phyloP scores from a whole-genome alignment of 2,888 invertebrate species.

The Neocrepidodera transversa region DNA sequence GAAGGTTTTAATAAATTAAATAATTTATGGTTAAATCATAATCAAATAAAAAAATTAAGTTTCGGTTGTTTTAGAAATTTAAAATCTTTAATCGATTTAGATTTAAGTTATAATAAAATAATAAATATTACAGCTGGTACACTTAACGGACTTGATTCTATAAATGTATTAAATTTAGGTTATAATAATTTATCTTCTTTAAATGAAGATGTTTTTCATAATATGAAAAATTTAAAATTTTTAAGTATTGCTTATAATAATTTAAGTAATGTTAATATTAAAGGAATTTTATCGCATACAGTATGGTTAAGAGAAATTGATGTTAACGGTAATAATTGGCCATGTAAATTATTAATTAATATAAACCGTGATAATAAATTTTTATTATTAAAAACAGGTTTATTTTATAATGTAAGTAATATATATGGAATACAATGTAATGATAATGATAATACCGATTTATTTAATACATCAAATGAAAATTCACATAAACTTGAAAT shows the following conservation, averaged over 20 bases:
- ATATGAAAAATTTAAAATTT: conserved; percentile 17
- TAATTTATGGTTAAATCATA: conserved; percentile 21
- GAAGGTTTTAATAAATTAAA: conserved; percentile 9
- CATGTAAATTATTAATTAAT: conserved; percentile 24
- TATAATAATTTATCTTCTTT: conserved; percentile 28
- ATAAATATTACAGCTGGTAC: conserved; percentile 18
- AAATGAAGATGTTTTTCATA: conserved; percentile 33
- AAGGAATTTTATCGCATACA: conserved; percentile 16
- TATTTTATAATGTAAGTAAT: conserved; percentile 32
- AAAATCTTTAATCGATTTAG: conserved; percentile 10
- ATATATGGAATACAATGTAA: conserved; percentile 33
- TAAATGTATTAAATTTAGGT: conserved; percentile 27
- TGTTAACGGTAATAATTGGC: conserved; percentile 32
- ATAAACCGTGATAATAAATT: conserved; percentile 17
- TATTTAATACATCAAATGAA: background rate
- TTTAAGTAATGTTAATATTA: conserved; percentile 29
- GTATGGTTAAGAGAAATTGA: conserved; percentile 29
- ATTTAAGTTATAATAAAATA: conserved; percentile 30
- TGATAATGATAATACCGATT: conserved; percentile 1
- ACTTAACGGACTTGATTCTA: conserved; percentile 20
- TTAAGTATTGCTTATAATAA: conserved; percentile 31
- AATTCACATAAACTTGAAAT: conserved; percentile 10
- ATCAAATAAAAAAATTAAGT: conserved; percentile 23
- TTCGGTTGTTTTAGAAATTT: conserved; percentile 32
- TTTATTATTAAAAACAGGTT: conserved; percentile 11